Evolutionary conservation across 2,888 invertebrate species (phyloP).

Genomic region (Drosophila tripunctata): DNA sequence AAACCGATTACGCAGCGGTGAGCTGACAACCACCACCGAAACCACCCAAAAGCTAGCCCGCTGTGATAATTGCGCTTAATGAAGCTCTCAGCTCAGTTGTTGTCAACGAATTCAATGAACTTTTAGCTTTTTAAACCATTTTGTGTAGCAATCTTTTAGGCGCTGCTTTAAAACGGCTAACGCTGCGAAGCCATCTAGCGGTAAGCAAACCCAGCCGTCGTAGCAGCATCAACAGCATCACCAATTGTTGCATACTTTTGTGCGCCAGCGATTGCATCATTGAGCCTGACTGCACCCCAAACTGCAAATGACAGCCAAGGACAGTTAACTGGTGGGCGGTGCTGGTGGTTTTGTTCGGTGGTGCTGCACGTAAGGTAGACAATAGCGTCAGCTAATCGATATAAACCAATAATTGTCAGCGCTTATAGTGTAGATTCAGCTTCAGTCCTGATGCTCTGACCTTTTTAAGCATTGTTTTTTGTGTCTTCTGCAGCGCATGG

Average conservation of each 20-base stretch:
- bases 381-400: slow-evolving; percentile 59
- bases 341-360: no score
- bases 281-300: slow-evolving; percentile 10
- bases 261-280: slow-evolving; percentile 45
- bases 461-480: slow-evolving; percentile 42
- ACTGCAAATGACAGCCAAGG: slow-evolving; percentile 56
- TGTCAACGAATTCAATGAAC: slow-evolving; percentile 62
- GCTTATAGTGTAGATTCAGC: background rate
- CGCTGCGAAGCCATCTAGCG: slow-evolving; percentile 20
- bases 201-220: no score
- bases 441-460: slow-evolving; percentile 47
- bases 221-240: no score
- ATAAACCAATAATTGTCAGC: slow-evolving; percentile 31
- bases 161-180: slow-evolving; percentile 16
- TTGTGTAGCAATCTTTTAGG: slow-evolving; percentile 56
- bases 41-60: slow-evolving; percentile 31
- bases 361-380: slow-evolving; percentile 7
- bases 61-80: slow-evolving; percentile 66
- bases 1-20: slow-evolving; percentile 77
- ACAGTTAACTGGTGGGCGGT: background rate
- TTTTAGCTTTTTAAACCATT: slow-evolving; percentile 1
- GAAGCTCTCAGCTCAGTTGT: slow-evolving; percentile 52
- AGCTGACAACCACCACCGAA: slow-evolving; percentile 24
- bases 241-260: slow-evolving; percentile 19
- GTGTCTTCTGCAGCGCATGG: background rate